phyloP scores from a whole-genome alignment of 2,113 vertebrate species.

The Siniperca knerii region DNA sequence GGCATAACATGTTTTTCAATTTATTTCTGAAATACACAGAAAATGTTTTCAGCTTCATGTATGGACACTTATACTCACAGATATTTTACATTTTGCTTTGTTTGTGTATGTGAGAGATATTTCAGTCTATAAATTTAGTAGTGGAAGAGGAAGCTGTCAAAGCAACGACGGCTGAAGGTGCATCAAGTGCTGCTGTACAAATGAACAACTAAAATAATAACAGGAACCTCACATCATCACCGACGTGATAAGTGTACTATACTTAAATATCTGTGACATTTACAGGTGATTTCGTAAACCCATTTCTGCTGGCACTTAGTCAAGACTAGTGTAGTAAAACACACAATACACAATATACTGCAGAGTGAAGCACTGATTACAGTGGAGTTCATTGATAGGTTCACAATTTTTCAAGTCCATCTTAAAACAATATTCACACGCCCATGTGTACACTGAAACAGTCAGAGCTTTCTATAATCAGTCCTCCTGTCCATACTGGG shows the following conservation, averaged over 20 bases:
- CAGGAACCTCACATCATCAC: slow-evolving; percentile 16
- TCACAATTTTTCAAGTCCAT: background rate
- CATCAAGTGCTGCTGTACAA: slow-evolving; percentile 11
- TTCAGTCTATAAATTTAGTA: background rate
- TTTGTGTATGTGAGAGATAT: background rate
- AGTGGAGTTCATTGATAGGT: background rate
- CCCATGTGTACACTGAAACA: background rate
- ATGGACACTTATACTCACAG: background rate
- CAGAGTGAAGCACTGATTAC: background rate
- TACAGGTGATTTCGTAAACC: slow-evolving; percentile 30
- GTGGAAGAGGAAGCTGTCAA: slow-evolving; percentile 23
- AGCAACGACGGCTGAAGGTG: background rate
- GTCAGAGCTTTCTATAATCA: background rate
- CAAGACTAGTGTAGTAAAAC: background rate
- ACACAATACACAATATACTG: background rate
- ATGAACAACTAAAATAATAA: slow-evolving; percentile 29
- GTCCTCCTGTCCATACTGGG: background rate
- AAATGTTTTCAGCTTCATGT: slow-evolving; percentile 22
- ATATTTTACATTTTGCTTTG: slow-evolving; percentile 7
- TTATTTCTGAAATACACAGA: slow-evolving; percentile 3
- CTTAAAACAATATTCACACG: background rate
- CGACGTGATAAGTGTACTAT: slow-evolving; percentile 39
- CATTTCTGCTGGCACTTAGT: slow-evolving; percentile 23
- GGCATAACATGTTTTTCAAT: slow-evolving; percentile 19
- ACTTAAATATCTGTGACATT: slow-evolving; percentile 53